phyloP scores from a whole-genome alignment of 2,888 invertebrate genomes.

The Hydrotaea cyrtoneurina region DNA sequence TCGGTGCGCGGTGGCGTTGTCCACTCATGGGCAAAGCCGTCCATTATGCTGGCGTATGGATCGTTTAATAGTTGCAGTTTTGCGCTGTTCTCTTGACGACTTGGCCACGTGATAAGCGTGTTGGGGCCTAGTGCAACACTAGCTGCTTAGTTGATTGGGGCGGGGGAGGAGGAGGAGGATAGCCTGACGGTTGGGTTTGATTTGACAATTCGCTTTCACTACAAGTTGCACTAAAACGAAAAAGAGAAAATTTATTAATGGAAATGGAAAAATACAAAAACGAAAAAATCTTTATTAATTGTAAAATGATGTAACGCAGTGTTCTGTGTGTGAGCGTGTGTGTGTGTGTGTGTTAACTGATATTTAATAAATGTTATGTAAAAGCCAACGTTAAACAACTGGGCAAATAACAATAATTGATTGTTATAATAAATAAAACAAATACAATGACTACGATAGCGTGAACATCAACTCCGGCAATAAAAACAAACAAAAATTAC shows the following conservation, averaged over 20 bases:
- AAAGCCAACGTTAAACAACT: conserved; percentile 22
- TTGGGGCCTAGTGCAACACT: not conserved
- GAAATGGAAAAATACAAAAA: not conserved
- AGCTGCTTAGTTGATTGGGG: not conserved
- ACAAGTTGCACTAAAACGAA: not conserved
- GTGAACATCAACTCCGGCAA: no score
- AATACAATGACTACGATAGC: not conserved
- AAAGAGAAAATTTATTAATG: not conserved
- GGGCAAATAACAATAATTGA: conserved; percentile 4
- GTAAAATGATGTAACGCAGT: conserved; percentile 26
- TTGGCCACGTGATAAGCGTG: not conserved
- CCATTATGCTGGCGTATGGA: conserved; percentile 77
- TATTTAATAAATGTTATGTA: not conserved
- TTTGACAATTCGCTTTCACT: not conserved
- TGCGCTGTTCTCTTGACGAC: conserved; percentile 62
- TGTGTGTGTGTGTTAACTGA: not conserved
- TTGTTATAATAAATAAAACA: conserved; percentile 13
- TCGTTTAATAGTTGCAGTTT: conserved; percentile 77
- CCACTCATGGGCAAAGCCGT: conserved; percentile 80
- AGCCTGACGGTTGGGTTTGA: not conserved
- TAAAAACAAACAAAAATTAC: no score
- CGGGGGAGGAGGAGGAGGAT: not conserved
- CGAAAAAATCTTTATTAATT: not conserved
- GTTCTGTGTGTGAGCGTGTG: not conserved
- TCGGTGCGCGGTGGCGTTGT: conserved; percentile 79